Evolutionary conservation across 2,113 vertebrate genomes (phyloP).

Genomic region (Ardeotis arabs): DNA sequence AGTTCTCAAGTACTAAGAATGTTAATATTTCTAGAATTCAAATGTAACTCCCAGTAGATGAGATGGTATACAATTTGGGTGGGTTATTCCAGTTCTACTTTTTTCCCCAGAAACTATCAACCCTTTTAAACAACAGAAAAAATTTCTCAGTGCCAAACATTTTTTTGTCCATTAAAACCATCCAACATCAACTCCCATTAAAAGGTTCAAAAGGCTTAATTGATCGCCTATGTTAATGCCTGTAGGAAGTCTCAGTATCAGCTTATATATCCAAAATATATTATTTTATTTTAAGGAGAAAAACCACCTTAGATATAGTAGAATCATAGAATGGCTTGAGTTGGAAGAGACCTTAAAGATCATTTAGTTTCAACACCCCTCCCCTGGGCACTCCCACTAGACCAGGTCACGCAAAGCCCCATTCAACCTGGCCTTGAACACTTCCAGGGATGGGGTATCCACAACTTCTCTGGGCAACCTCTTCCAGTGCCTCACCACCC

Average conservation of each 20-base stretch:
- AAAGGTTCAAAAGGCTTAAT: background rate
- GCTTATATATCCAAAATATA: background rate
- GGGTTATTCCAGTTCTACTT: background rate
- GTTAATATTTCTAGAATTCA: background rate
- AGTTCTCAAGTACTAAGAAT: background rate
- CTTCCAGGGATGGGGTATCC: too few relatives aligned
- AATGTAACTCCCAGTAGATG: background rate
- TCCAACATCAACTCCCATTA: background rate
- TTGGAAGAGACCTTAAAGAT: too few relatives aligned
- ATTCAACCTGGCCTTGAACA: too few relatives aligned
- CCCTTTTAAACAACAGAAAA: background rate
- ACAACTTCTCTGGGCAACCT: too few relatives aligned
- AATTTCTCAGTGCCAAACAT: background rate
- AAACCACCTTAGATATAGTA: accelerated
- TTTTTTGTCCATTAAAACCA: background rate
- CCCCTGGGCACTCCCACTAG: too few relatives aligned
- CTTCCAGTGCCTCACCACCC: too few relatives aligned
- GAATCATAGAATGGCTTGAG: too few relatives aligned
- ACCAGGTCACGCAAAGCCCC: too few relatives aligned
- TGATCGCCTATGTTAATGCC: background rate
- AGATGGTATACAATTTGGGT: background rate
- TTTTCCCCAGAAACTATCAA: background rate
- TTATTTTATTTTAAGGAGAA: background rate
- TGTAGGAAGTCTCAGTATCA: background rate
- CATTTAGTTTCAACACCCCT: too few relatives aligned